A percentile compares a stretch with the other conserved stretches of the same genome.
phyloP scores from a whole-genome alignment of 2,113 vertebrate genomes.

The Apistogramma diplotaenia region DNA sequence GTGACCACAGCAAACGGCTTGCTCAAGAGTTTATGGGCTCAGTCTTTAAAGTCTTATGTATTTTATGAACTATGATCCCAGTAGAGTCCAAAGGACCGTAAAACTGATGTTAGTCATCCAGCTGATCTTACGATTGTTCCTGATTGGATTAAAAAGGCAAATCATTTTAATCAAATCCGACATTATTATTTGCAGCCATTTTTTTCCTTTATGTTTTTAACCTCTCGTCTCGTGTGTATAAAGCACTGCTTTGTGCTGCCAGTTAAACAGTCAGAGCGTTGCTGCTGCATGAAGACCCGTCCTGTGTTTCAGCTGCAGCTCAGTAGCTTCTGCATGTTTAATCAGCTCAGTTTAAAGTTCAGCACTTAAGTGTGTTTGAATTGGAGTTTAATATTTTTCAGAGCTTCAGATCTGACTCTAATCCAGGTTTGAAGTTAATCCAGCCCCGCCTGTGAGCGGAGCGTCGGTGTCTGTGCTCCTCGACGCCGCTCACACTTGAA shows the following conservation, averaged over 20 bases:
- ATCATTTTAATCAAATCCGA: not conserved
- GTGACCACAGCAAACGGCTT: too few species aligned
- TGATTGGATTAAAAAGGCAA: too few species aligned
- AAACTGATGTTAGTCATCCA: too few species aligned
- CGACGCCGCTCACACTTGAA: not conserved
- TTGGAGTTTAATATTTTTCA: not conserved
- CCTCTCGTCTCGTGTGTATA: not conserved
- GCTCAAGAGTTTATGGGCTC: too few species aligned
- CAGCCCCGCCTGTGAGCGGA: not conserved
- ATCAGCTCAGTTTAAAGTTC: not conserved
- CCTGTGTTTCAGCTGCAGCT: not conserved
- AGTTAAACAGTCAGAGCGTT: too few species aligned
- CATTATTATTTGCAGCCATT: not conserved
- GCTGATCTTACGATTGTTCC: too few species aligned
- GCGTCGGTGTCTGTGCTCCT: accelerated
- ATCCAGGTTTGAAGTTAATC: not conserved
- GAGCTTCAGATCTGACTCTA: not conserved
- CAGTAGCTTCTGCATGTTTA: not conserved
- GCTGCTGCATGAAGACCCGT: too few species aligned
- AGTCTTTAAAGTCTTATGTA: too few species aligned
- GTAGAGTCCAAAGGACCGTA: too few species aligned
- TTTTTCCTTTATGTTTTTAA: not conserved
- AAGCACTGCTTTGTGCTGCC: not conserved
- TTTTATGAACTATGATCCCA: too few species aligned
- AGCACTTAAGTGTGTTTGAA: not conserved